A percentile compares a stretch with the other conserved stretches of the same genome.
phyloP scores from a whole-genome alignment of 2,888 invertebrate genomes.

The Metallyticus violacea region DNA sequence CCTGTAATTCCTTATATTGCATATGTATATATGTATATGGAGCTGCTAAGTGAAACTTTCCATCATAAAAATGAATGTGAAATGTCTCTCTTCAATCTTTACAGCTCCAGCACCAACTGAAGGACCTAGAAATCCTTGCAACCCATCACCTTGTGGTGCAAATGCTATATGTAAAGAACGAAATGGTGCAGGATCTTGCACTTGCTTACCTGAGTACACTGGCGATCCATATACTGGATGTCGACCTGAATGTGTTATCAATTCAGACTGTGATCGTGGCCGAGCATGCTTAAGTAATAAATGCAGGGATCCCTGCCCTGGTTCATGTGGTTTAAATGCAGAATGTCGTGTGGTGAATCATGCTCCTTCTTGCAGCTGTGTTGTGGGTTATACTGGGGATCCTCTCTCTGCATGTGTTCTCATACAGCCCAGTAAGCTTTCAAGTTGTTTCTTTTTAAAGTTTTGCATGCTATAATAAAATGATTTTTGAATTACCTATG shows the following conservation, averaged over 20 bases:
- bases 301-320: slow-evolving; percentile 41
- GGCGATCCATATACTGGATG: slow-evolving; percentile 43
- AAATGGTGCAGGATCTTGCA: slow-evolving; percentile 40
- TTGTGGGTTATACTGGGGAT: slow-evolving; percentile 37
- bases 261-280: slow-evolving; percentile 41
- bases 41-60: background rate
- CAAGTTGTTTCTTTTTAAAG: background rate
- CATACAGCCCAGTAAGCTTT: slow-evolving; percentile 32
- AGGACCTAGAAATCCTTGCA: slow-evolving; percentile 70
- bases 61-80: background rate
- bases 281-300: slow-evolving; percentile 41
- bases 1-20: too few relatives aligned
- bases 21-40: background rate
- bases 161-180: slow-evolving; percentile 53
- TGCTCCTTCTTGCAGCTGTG: slow-evolving; percentile 38
- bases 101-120: slow-evolving; percentile 51
- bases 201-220: slow-evolving; percentile 40
- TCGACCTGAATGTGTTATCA: slow-evolving; percentile 42
- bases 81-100: slow-evolving; percentile 6
- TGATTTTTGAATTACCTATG: background rate
- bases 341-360: slow-evolving; percentile 43
- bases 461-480: background rate
- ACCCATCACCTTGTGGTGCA: slow-evolving; percentile 68
- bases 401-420: slow-evolving; percentile 40
- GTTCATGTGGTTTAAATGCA: slow-evolving; percentile 41